Evolutionary conservation across 2,888 invertebrate species (phyloP), one percentile per base, ranked within the genome.

Genomic region (Ophion obscuratus): DNA sequence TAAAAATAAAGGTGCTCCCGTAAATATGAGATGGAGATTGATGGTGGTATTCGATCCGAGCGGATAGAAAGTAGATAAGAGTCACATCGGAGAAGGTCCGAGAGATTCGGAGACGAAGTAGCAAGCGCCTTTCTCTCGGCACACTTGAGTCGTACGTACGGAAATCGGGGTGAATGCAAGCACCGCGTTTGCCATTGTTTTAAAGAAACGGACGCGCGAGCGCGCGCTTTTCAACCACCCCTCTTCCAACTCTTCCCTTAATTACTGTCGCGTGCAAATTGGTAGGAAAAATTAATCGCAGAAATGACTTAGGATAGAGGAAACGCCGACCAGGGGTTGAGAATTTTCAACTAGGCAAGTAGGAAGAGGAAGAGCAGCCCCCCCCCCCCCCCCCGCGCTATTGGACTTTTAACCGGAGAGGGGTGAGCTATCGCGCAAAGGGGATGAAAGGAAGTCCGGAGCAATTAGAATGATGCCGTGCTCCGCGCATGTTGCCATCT

Each of bases 231-330:
- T 84, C 87, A 85, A 82, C 68, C 73, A 84, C 89, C 89, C 89
- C 89, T 91, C 91, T 91, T 92, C 90, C 92, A 91, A 91, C 90
- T 88, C 90, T 91, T 91, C 92, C 93, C 94, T 94, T 94, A 94
- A 94, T 94, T 94, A 94, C 94, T 93, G 93, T 93, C 94, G 93
- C 94, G 94, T 94, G 94, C 94, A 94, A 94, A 94, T 94, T 94
- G 94, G 94, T 93, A 94, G 94, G 94, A 94, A 94, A 94, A 94
- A 94, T 94, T 94, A 94, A 94, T 94, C 94, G 94, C 93, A 94
- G 94, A 94, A 94, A 94, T 94, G 94, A 94, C 94, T 94, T 93
- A 94, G 94, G 78, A 66, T 76, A 47, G 70, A 77, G 68, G 57
- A 64, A 59, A 77, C 47, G 81, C 62, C 76, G 74, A 57, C 68